phyloP scores from a whole-genome alignment of 2,113 vertebrate genomes.

The human (Homo sapiens) region GRCh38 chr14:45428501-45429000 shows the following conservation, averaged over 20 bases:
- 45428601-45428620: neutral
- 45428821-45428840: neutral
- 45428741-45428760: neutral
- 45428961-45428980: neutral
- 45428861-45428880: neutral
- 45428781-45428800: neutral
- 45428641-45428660: neutral
- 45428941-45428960: neutral
- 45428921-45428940: neutral
- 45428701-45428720: neutral
- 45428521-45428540: neutral
- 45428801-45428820: neutral
- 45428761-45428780: neutral
- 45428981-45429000: neutral
- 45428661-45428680: neutral
- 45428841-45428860: neutral
- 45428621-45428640: neutral
- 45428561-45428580: neutral
- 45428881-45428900: neutral
- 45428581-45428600: neutral
- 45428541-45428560: neutral
- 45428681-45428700: neutral
- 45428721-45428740: slow-evolving; percentile 15
- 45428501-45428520: neutral
- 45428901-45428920: neutral